A percentile compares a stretch with the other conserved stretches of the same genome.
Conservation (phyloP, 2,797 vertebrate species). For the Myotis myotis region DNA sequence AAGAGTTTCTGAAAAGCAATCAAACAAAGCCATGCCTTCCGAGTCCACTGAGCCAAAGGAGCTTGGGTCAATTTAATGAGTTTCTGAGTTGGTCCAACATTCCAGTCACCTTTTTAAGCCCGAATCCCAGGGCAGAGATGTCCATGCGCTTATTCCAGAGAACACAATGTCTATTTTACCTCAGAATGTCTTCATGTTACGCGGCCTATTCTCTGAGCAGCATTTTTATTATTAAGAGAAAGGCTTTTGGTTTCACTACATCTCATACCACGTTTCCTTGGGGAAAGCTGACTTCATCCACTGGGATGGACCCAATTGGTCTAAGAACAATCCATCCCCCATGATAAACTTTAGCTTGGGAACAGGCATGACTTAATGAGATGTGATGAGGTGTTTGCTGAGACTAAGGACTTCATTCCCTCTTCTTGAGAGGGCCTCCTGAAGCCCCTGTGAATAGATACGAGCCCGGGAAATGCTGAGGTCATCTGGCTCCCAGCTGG, state of each 20-base stretch:
- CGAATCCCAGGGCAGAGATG: not conserved
- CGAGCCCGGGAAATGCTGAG: not conserved
- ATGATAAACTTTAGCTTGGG: not conserved
- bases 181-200: constrained; percentile 30
- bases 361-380: not conserved
- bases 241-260: not conserved
- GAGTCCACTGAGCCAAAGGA: not conserved
- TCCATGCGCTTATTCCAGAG: not conserved
- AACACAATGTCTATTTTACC: constrained; percentile 38
- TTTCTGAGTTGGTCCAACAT: not conserved
- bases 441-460: not conserved
- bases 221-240: constrained; percentile 41
- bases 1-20: constrained; percentile 27
- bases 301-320: not conserved
- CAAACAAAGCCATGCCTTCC: not conserved
- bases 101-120: not conserved
- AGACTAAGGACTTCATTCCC: too few species aligned
- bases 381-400: not conserved
- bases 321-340: not conserved
- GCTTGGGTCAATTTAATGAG: not conserved
- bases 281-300: not conserved
- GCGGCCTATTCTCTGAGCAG: constrained; percentile 34
- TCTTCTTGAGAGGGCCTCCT: not conserved
- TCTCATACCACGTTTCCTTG: not conserved
- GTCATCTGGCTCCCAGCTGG: not conserved